These are phyloP conservation scores for Mugil cephalus DNA, from an alignment of 2,113 vertebrate species.

Conservation along the genomic window DNA sequence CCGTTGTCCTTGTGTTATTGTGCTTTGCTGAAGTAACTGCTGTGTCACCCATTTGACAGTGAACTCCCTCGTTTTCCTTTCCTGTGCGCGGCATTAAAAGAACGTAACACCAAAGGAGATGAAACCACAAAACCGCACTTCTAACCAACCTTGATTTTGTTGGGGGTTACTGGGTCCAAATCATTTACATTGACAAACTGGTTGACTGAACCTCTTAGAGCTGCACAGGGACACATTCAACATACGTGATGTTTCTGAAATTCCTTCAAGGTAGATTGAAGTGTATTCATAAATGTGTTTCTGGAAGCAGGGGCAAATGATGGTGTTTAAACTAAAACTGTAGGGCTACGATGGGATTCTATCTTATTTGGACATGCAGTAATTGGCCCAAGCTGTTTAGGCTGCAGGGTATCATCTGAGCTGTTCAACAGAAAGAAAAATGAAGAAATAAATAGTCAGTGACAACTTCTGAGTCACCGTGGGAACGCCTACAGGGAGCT, in stretches of 20 bases:
- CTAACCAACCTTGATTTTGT: conserved; percentile 34
- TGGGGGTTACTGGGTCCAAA: conserved; percentile 20
- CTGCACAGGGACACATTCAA: conserved; percentile 31
- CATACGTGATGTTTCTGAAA: conserved; percentile 20
- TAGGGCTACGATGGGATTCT: neutral
- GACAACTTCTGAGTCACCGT: conserved; percentile 45
- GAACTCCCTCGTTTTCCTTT: conserved; percentile 25
- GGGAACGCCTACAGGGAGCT: conserved; percentile 43
- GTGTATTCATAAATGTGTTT: conserved; percentile 24
- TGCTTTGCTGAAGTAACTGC: conserved; percentile 5
- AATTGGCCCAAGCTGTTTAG: conserved; percentile 22
- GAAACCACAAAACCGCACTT: conserved; percentile 1
- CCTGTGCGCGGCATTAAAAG: conserved; percentile 22
- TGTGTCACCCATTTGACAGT: neutral
- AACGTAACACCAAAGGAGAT: conserved; percentile 41
- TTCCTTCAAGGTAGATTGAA: conserved; percentile 36
- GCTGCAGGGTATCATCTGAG: neutral
- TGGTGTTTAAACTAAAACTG: neutral
- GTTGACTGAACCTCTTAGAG: conserved; percentile 10
- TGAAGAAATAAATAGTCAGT: conserved; percentile 27
- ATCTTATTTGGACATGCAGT: neutral
- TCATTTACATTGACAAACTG: conserved; percentile 15
- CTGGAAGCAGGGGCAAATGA: neutral
- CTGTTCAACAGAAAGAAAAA: conserved; percentile 9
- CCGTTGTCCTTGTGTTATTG: neutral